Base-by-base conservation (phyloP, 2,888 invertebrate species). In the Mythimna albipuncta region DNA sequence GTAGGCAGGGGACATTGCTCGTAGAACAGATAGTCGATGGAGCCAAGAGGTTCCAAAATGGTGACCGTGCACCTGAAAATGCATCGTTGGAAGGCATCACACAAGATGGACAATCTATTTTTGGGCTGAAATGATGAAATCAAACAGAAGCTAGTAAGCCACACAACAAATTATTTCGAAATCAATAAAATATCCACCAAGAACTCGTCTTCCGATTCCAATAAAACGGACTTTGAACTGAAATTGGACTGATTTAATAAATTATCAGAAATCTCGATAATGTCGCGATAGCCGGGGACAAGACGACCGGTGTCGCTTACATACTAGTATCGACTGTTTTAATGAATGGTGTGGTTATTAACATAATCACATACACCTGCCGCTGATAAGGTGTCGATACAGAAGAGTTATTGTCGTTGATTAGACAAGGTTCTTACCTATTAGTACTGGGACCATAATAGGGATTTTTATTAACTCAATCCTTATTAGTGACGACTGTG, bases 341-440 rank as follows among this genome's bases (percentile, higher is more conserved):
- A 86, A 89, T 89, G 87, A 82, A 83, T 87, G 84, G 89, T 89
- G 85, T 83, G 74, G 41, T 54, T 55, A 90, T 90, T 91, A 87
- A 85, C 88, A 89, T 91, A 89, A 89, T 89, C 87, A 82, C 81
- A 79, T 50, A 81, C 90, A 91, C 89, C 90, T 91, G 90, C 88
- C 70, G 69, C 16, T 64, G 76, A 75, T 54, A 32, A 2, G n/a
- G 5, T 64, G 50, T 62, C 26, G 52, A 71, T 70, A 57, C 13
- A 79, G 79, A 81, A 6, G 66, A 59, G 66, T 38, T 35, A 44
- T 64, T 9, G 16, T 52, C 16, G 32, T 19, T 80, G 82, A 84
- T 54, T 21, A 2, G 75, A 44, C 64, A 61, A 2, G 21, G 61
- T 35, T 57, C 73, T 6, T 63, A 7, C 72, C 64, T 66, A 62